Percentiles rank a stretch among this genome's conserved stretches.
Evolutionary conservation across 1,140 invertebrate species (phyloP).

Genomic region (Argopecten irradians): DNA sequence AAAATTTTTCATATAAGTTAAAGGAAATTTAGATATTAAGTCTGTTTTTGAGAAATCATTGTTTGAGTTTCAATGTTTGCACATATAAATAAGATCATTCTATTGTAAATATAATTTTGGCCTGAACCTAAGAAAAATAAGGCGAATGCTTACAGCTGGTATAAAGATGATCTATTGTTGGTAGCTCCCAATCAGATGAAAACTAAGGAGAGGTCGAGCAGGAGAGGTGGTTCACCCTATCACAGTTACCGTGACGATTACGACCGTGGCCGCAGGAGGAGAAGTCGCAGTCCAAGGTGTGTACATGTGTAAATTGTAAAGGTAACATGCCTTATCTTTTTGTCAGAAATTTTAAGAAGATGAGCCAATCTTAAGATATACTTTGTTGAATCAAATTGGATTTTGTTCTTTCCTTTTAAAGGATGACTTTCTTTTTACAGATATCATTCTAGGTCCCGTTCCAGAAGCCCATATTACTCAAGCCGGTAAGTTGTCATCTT

Average conservation of each 20-base stretch:
- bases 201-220: not conserved
- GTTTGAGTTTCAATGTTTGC: too few species aligned
- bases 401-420: not conserved
- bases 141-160: too few species aligned
- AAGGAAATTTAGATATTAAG: too few species aligned
- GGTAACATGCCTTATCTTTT: not conserved
- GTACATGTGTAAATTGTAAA: not conserved
- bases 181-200: not conserved
- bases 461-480: not conserved
- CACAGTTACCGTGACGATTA: not conserved
- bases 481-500: too few species aligned
- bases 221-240: not conserved
- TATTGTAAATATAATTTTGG: too few species aligned
- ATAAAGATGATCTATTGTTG: too few species aligned
- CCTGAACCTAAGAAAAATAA: too few species aligned
- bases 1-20: too few species aligned
- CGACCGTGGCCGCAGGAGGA: not conserved
- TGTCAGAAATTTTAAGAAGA: not conserved
- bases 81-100: too few species aligned
- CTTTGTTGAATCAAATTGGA: not conserved
- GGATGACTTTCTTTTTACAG: not conserved
- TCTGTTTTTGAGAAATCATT: too few species aligned
- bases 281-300: not conserved
- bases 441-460: slow-evolving; percentile 3
- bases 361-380: too few species aligned